Evolutionary conservation across 1,140 invertebrate genomes (phyloP), one percentile per base, ranked within the genome.

Genomic region (Musca vetustissima): DNA sequence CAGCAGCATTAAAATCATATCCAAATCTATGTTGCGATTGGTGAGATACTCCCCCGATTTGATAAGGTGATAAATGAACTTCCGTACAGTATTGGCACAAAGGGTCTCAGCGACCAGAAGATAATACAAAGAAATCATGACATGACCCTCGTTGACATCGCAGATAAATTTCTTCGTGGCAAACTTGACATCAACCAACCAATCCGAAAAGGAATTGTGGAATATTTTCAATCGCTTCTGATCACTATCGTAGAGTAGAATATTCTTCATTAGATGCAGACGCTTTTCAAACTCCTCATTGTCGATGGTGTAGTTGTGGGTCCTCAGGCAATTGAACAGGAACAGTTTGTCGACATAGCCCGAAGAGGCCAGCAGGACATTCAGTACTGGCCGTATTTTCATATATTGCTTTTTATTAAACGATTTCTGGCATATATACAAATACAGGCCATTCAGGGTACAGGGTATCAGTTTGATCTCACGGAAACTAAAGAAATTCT

Each of bases 171-270:
- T 94, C 72, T 95, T 92, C 13, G 96, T 98, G 79, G 95, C 97
- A 76, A 98, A 95, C 83, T 98, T 98, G 0, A 98, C 95, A 83
- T 98, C 96, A 22, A 95, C 83, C 50, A 98, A 82, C 96, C 96
- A 98, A 76, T 95, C 93, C 9, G 94, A 91, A 82, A 98, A 98
- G 69, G 94, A 96, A 76, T 93, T 92, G 82, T 96, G 94, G 81
- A 96, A 94, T 3, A 95, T 85, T 72, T 91, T 89, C 66, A 94
- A 84, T 24, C 88, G 88, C 1, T 89, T 89, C 8, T 87, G 83
- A 2, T 81, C 78, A 0, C 81, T 75, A 72, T 88, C 86, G 74
- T 84, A 83, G 43, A 84, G 83, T 21, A 87, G 73, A 43, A 87
- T 83, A 84, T 89, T 89, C 24, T 89, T 87, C 67, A 97, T 85